phyloP scores from a whole-genome alignment of 2,888 invertebrate genomes.

The Imbricaverruca yamaguchii region DNA sequence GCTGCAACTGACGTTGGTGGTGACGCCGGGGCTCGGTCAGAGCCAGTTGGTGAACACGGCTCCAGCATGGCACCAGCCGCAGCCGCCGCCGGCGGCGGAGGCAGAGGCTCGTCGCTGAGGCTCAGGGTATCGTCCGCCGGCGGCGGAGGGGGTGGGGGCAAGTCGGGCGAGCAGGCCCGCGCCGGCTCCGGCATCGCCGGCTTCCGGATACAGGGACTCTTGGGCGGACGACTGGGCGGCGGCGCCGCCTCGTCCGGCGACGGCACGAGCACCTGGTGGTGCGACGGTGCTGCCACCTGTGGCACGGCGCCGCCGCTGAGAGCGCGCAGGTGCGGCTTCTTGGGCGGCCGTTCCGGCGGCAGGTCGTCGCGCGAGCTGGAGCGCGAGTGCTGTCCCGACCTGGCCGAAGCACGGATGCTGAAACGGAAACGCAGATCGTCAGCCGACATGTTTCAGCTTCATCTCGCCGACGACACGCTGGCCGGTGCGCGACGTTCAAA shows the following conservation, averaged over 20 bases:
- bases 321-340: constrained; percentile 59
- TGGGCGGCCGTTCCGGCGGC: constrained; percentile 61
- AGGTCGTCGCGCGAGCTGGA: constrained; percentile 18
- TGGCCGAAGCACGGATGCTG: not conserved
- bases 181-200: constrained; percentile 13
- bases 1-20: not conserved
- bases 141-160: constrained; percentile 25
- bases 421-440: not conserved
- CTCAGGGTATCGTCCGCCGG: constrained; percentile 45
- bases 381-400: not conserved
- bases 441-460: not conserved
- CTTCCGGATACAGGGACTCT: constrained; percentile 20
- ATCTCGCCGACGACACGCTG: not conserved
- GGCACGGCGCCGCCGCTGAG: constrained; percentile 38
- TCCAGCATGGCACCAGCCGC: constrained; percentile 31
- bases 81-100: constrained; percentile 55
- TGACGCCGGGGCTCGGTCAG: constrained; percentile 17
- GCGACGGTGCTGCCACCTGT: constrained; percentile 19
- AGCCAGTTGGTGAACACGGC: constrained; percentile 28
- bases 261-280: constrained; percentile 2
- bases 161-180: constrained; percentile 7
- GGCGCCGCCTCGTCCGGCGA: constrained; percentile 65
- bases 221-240: constrained; percentile 34
- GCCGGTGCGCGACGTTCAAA: not conserved
- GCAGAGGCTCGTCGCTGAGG: constrained; percentile 55